These are phyloP conservation scores for Lepus europaeus DNA, from an alignment of 2,113 vertebrate species.

Conservation along the genomic window DNA sequence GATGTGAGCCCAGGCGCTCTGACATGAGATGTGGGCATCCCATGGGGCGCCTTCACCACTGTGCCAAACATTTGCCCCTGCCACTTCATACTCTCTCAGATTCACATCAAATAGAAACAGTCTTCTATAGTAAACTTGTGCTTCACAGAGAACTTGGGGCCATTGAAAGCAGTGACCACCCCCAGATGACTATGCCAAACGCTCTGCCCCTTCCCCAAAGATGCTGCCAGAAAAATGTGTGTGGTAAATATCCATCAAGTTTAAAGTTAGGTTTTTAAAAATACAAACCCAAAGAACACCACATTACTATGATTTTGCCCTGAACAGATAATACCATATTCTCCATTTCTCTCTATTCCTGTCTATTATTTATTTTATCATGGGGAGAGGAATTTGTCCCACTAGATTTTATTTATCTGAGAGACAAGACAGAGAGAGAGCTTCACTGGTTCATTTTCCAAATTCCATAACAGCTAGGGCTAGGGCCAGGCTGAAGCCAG, in stretches of 20 bases:
- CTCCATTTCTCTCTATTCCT: not conserved
- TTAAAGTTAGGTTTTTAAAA: constrained; percentile 30
- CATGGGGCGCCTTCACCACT: too few species aligned
- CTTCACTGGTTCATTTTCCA: too few species aligned
- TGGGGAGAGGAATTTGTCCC: not conserved
- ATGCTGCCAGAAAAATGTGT: not conserved
- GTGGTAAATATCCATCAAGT: constrained; percentile 16
- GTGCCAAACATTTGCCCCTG: not conserved
- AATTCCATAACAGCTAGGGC: too few species aligned
- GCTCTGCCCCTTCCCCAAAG: not conserved
- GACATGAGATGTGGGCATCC: too few species aligned
- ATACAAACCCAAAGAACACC: not conserved
- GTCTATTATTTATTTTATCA: not conserved
- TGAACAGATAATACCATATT: not conserved
- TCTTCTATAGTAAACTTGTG: not conserved
- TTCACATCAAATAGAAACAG: not conserved
- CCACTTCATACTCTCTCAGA: not conserved
- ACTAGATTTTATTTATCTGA: not conserved
- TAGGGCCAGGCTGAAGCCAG: too few species aligned
- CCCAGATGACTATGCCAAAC: not conserved
- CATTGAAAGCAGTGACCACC: not conserved
- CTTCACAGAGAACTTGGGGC: not conserved
- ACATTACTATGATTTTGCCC: not conserved
- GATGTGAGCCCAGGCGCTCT: too few species aligned
- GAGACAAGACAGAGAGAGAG: too few species aligned